Conservation (phyloP, 2,113 vertebrate genomes). For the Phasianus colchicus region DNA sequence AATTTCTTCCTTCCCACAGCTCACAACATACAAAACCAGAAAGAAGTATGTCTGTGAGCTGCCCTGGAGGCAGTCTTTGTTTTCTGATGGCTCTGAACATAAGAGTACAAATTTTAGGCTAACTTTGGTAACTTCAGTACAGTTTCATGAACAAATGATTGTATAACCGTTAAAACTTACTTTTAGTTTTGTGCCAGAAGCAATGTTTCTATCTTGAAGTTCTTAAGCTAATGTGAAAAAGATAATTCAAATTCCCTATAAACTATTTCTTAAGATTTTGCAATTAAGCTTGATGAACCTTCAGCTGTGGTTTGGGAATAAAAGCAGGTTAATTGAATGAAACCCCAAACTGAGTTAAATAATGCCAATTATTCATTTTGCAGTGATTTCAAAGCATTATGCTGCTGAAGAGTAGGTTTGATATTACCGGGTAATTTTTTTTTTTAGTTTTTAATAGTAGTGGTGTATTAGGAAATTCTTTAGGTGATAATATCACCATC, state of each 20-base stretch:
- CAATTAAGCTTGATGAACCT: not conserved
- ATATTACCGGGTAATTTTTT: conserved; percentile 59
- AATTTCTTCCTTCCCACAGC: not conserved
- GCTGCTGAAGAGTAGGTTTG: conserved; percentile 68
- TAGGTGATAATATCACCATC: conserved; percentile 43
- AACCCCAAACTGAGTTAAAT: conserved; percentile 34
- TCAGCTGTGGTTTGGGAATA: not conserved
- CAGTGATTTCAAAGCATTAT: conserved; percentile 71
- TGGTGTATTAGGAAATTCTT: conserved; percentile 50
- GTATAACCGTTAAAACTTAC: not conserved
- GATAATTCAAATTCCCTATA: not conserved
- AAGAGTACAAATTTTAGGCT: not conserved
- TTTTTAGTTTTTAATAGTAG: conserved; percentile 46
- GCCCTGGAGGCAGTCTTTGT: not conserved
- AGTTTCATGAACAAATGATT: not conserved
- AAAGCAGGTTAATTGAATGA: not conserved
- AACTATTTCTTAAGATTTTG: not conserved
- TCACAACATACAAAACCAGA: not conserved
- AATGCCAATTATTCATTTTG: conserved; percentile 72
- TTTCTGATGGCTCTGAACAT: not conserved
- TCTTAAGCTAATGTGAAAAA: not conserved
- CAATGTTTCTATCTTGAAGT: not conserved
- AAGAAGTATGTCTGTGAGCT: not conserved
- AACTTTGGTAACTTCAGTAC: not conserved
- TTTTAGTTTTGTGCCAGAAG: not conserved